phyloP scores from a whole-genome alignment of 2,888 invertebrate genomes.

The Agrilus mali region DNA sequence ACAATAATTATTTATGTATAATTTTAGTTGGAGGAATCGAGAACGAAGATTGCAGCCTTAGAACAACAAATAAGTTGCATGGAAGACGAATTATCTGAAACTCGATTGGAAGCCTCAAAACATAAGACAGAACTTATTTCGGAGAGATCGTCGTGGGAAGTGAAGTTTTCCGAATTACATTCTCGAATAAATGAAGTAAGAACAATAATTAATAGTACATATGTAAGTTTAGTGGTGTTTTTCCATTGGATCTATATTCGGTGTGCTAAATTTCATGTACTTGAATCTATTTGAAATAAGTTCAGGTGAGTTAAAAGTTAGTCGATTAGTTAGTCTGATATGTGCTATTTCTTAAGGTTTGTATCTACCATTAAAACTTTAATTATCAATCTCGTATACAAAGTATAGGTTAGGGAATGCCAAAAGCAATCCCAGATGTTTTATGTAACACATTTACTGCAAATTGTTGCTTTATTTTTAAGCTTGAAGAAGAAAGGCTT shows the following conservation, averaged over 20 bases:
- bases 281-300: too few species aligned
- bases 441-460: neutral
- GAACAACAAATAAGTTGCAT: slow-evolving; percentile 76
- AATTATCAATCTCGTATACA: too few species aligned
- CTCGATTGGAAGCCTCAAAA: slow-evolving; percentile 68
- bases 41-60: slow-evolving; percentile 54
- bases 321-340: too few species aligned
- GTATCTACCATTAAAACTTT: too few species aligned
- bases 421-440: neutral
- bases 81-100: slow-evolving; percentile 80
- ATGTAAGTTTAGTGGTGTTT: too few species aligned
- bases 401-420: too few species aligned
- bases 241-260: neutral
- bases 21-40: slow-evolving; percentile 52
- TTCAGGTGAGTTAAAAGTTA: too few species aligned
- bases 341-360: too few species aligned
- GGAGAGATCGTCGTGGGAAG: slow-evolving; percentile 74
- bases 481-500: slow-evolving; percentile 79
- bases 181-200: slow-evolving; percentile 71
- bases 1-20: slow-evolving; percentile 3
- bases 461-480: slow-evolving; percentile 12
- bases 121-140: slow-evolving; percentile 82
- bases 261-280: too few species aligned
- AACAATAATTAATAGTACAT: too few species aligned
- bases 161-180: slow-evolving; percentile 77